Conservation (phyloP, 2,797 vertebrate species). For the Podargus strigoides region DNA sequence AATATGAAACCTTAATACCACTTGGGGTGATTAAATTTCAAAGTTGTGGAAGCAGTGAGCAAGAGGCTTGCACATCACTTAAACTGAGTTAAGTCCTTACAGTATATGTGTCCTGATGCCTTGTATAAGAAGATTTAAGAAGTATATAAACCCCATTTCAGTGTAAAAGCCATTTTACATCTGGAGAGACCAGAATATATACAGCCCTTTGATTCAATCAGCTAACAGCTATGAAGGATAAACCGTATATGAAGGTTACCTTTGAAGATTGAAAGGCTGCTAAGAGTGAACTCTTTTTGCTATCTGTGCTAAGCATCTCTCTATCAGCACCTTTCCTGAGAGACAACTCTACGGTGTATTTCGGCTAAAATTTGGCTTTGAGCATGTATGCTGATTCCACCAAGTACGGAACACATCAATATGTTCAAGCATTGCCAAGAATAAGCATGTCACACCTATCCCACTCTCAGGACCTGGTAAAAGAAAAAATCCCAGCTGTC, state of each 20-base stretch:
- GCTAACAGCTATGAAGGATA: conserved; percentile 9
- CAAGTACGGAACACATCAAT: not conserved
- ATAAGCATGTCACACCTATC: not conserved
- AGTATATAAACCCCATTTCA: not conserved
- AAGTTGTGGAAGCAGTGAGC: not conserved
- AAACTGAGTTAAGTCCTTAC: not conserved
- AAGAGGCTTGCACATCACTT: not conserved
- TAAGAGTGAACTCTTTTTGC: not conserved
- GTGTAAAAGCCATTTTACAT: not conserved
- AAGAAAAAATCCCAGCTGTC: not conserved
- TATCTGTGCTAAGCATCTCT: not conserved
- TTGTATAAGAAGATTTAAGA: not conserved
- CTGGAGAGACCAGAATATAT: not conserved
- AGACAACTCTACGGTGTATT: not conserved
- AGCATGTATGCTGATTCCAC: not conserved
- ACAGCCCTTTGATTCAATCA: not conserved
- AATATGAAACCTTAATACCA: not conserved
- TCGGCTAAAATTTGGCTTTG: not conserved
- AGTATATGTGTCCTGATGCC: not conserved
- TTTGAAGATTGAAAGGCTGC: not conserved
- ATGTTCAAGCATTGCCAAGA: not conserved
- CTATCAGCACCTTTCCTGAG: not conserved
- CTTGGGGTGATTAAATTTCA: not conserved
- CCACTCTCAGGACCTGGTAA: not conserved
- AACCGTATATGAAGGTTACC: not conserved